Evolutionary conservation across 2,797 vertebrate species (phyloP).

Genomic region (Staurois parvus): DNA sequence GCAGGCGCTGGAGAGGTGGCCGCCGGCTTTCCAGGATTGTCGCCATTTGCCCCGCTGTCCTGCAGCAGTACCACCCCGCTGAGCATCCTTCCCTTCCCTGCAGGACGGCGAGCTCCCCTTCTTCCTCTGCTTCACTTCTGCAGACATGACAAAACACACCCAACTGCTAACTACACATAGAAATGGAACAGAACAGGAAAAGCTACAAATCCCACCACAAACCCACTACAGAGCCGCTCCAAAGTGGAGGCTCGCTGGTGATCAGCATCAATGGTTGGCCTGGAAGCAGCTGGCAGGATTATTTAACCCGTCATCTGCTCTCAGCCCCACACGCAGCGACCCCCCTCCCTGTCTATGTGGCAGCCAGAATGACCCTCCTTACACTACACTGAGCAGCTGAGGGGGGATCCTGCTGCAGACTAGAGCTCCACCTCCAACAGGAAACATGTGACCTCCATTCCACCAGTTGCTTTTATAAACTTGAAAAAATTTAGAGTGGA

Average conservation of each 20-base stretch:
- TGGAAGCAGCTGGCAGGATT: neutral
- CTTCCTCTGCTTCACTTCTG: slow-evolving; percentile 56
- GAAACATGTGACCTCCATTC: too few relatives aligned
- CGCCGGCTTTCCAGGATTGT: neutral
- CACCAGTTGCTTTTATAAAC: too few relatives aligned
- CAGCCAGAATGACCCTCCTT: slow-evolving; percentile 1
- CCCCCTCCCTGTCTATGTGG: slow-evolving; percentile 51
- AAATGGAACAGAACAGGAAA: neutral
- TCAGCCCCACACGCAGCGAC: slow-evolving; percentile 7
- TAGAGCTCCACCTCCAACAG: too few relatives aligned
- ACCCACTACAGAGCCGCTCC: neutral
- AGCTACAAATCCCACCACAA: too few relatives aligned
- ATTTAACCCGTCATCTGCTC: neutral
- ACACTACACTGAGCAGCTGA: neutral
- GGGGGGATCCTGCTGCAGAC: too few relatives aligned
- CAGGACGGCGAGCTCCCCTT: neutral
- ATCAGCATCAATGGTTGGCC: too few relatives aligned
- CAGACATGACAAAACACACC: slow-evolving; percentile 7
- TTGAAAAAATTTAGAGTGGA: too few relatives aligned
- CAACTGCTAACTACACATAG: neutral
- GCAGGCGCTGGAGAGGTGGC: neutral
- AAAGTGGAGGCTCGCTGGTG: neutral
- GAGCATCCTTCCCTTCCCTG: slow-evolving; percentile 27
- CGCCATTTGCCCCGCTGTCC: slow-evolving; percentile 6
- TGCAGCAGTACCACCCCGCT: neutral